Evolutionary conservation across 2,888 invertebrate genomes (phyloP).

Genomic region (Nezara viridula): DNA sequence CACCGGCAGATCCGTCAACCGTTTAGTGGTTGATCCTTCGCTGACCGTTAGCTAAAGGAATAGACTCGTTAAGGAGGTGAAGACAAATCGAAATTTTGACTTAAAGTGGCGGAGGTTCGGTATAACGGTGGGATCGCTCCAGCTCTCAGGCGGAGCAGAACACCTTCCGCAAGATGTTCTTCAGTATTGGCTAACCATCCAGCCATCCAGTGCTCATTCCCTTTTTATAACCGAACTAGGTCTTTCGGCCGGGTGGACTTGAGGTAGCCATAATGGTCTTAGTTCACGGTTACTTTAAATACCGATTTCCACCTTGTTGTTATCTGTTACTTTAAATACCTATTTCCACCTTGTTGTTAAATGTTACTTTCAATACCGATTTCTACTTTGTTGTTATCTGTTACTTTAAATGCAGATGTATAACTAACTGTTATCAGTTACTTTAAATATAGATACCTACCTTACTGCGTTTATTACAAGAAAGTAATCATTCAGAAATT

Average conservation of each 20-base stretch:
- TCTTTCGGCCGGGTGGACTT: conserved; percentile 8
- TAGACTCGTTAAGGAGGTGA: conserved; percentile 23
- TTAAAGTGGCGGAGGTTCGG: not conserved
- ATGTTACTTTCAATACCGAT: too few species aligned
- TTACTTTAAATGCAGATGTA: too few species aligned
- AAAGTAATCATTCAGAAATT: too few species aligned
- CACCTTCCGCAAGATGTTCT: conserved; percentile 26
- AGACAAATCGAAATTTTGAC: not conserved
- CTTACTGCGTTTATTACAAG: too few species aligned
- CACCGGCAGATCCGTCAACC: not conserved
- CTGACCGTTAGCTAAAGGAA: not conserved
- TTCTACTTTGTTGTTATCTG: too few species aligned
- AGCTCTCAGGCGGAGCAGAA: conserved; percentile 28
- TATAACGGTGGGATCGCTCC: conserved; percentile 5
- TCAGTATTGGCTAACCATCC: conserved; percentile 12
- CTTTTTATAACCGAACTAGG: conserved; percentile 17
- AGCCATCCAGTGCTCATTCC: not conserved
- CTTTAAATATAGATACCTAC: too few species aligned
- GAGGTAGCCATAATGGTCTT: not conserved
- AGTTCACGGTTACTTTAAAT: not conserved
- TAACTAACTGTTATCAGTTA: too few species aligned
- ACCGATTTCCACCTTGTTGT: not conserved
- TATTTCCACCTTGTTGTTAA: too few species aligned
- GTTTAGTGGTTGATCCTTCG: not conserved
- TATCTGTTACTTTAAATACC: not conserved